Percentiles rank a stretch among this genome's conserved stretches.
Evolutionary conservation across 2,797 vertebrate species (phyloP).

Genomic region (Sebastes hopkinsi): DNA sequence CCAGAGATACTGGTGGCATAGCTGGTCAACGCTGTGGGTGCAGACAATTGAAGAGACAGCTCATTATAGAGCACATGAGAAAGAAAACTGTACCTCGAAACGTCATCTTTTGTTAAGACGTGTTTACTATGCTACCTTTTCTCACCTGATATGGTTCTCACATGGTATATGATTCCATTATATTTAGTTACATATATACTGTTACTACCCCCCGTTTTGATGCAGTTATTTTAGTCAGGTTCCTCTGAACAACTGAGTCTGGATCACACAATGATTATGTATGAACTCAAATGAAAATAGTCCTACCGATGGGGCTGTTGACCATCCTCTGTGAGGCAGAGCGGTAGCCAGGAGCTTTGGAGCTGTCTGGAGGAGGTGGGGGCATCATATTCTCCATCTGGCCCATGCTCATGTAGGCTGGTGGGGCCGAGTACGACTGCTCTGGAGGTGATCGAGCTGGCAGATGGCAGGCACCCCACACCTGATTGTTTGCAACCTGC

Average conservation of each 20-base stretch:
- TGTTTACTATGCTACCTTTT: neutral
- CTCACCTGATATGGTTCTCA: neutral
- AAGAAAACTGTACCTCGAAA: neutral
- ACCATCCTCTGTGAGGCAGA: constrained; percentile 92
- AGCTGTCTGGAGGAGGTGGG: constrained; percentile 87
- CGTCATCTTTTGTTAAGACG: neutral
- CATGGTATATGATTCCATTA: neutral
- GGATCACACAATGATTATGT: neutral
- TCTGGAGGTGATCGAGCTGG: constrained; percentile 91
- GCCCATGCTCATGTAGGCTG: constrained; percentile 91
- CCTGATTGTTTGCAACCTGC: constrained; percentile 94
- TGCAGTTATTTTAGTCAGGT: neutral
- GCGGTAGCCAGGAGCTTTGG: constrained; percentile 97
- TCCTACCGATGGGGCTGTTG: constrained; percentile 92
- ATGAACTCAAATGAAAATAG: neutral
- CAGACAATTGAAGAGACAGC: constrained; percentile 68
- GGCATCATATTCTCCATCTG: constrained; percentile 92
- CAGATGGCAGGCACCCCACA: constrained; percentile 94
- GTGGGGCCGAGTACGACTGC: constrained; percentile 90
- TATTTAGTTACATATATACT: neutral
- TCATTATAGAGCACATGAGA: neutral
- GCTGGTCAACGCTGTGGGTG: constrained; percentile 90
- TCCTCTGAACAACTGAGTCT: neutral
- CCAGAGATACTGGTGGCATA: constrained; percentile 95
- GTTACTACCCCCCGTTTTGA: neutral